phyloP scores from a whole-genome alignment of 2,888 invertebrate genomes.

The Drosophila eohydei region DNA sequence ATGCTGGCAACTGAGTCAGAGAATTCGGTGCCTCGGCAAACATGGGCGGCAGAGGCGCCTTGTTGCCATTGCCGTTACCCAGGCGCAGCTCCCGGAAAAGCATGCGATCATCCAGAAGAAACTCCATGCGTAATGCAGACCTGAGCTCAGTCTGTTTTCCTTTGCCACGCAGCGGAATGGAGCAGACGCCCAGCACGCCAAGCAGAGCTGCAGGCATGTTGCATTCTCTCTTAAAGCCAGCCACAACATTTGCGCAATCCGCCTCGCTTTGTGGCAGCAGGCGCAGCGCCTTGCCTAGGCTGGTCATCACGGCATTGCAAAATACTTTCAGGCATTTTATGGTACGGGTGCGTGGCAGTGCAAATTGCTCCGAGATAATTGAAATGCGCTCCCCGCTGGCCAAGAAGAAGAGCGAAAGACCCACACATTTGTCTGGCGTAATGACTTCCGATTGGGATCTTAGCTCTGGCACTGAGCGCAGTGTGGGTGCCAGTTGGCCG shows the following conservation, averaged over 20 bases:
- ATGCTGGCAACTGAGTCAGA: slow-evolving; percentile 56
- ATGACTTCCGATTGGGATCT: slow-evolving; percentile 32
- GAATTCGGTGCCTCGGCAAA: slow-evolving; percentile 70
- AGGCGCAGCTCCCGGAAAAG: slow-evolving; percentile 82
- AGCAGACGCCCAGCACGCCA: slow-evolving; percentile 80
- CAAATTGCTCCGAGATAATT: slow-evolving; percentile 76
- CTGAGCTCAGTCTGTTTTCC: slow-evolving; percentile 19
- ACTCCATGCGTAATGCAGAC: slow-evolving; percentile 79
- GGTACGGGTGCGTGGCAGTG: slow-evolving; percentile 73
- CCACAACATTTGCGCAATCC: slow-evolving; percentile 72
- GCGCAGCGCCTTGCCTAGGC: slow-evolving; percentile 67
- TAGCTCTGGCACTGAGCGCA: slow-evolving; percentile 41
- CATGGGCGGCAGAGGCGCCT: slow-evolving; percentile 61
- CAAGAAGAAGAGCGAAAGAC: slow-evolving; percentile 79
- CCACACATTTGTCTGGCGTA: slow-evolving; percentile 78
- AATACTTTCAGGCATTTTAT: slow-evolving; percentile 81
- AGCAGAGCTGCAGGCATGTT: slow-evolving; percentile 80
- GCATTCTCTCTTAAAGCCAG: slow-evolving; percentile 76
- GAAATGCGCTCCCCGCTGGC: slow-evolving; percentile 81
- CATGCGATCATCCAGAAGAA: slow-evolving; percentile 81
- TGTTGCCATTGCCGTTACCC: slow-evolving; percentile 38
- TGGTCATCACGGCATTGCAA: slow-evolving; percentile 75
- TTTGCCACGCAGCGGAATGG: slow-evolving; percentile 68
- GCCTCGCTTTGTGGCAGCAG: slow-evolving; percentile 71
- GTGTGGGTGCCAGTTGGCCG: slow-evolving; percentile 56